These are phyloP conservation scores for Cerceris ruficornis DNA, from an alignment of 2,888 invertebrate species.

Conservation along the genomic window DNA sequence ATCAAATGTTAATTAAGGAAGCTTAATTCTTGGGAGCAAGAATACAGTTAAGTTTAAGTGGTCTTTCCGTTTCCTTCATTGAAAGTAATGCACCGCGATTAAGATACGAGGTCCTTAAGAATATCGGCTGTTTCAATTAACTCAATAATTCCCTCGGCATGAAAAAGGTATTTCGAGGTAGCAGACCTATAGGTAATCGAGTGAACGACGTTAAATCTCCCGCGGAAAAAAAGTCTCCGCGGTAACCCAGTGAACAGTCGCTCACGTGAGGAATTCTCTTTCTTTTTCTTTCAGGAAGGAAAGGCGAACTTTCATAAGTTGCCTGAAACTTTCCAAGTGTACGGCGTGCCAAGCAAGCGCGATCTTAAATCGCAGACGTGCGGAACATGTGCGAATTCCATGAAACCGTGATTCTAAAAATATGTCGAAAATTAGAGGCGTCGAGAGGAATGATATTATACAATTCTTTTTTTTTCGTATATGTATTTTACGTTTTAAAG, in stretches of 20 bases:
- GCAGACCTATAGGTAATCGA: slow-evolving; percentile 35
- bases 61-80: background rate
- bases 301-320: slow-evolving; percentile 37
- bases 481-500: background rate
- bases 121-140: slow-evolving; percentile 56
- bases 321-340: slow-evolving; percentile 37
- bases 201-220: slow-evolving; percentile 42
- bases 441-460: background rate
- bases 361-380: slow-evolving; percentile 21
- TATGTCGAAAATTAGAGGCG: background rate
- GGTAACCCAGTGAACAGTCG: slow-evolving; percentile 42
- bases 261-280: slow-evolving; percentile 28
- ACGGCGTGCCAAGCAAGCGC: slow-evolving; percentile 10
- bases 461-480: background rate
- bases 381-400: slow-evolving; percentile 14
- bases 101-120: slow-evolving; percentile 12
- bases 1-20: no score
- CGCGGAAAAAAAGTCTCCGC: slow-evolving; percentile 27
- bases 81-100: background rate
- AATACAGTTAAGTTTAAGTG: background rate
- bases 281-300: slow-evolving; percentile 14
- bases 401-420: slow-evolving; percentile 1
- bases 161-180: slow-evolving; percentile 11
- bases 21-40: no score
- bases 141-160: slow-evolving; percentile 32